These are phyloP conservation scores for Gorsachius magnificus DNA, from an alignment of 2,797 vertebrate species.

Conservation along the genomic window DNA sequence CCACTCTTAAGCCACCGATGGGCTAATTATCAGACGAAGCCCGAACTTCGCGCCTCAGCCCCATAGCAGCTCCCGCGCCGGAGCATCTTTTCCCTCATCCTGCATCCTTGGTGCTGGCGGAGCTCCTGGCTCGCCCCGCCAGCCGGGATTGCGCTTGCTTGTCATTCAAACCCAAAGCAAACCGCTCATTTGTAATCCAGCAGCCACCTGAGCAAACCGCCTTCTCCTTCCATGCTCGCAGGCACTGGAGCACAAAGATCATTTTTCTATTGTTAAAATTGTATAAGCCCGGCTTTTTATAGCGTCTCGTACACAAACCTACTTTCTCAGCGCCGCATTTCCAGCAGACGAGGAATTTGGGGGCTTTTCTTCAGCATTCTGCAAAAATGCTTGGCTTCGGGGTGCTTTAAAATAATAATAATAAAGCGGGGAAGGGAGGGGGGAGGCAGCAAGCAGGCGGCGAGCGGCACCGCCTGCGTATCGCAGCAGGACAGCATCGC, in stretches of 20 bases:
- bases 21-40: constrained; percentile 84
- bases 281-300: constrained; percentile 74
- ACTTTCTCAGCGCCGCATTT: constrained; percentile 10
- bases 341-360: constrained; percentile 48
- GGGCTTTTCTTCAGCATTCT: constrained; percentile 41
- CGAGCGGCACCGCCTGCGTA: not conserved
- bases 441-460: not conserved
- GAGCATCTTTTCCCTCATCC: not conserved
- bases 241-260: constrained; percentile 77
- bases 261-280: constrained; percentile 78
- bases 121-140: constrained; percentile 70
- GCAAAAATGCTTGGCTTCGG: constrained; percentile 60
- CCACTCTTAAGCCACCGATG: constrained; percentile 81
- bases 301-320: constrained; percentile 64
- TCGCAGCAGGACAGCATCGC: not conserved
- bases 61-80: fast-evolving
- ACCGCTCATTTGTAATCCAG: constrained; percentile 79
- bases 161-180: constrained; percentile 88
- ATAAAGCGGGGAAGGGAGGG: not conserved
- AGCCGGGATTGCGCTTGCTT: constrained; percentile 81
- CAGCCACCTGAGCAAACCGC: constrained; percentile 78
- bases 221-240: constrained; percentile 71
- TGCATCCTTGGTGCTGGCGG: not conserved
- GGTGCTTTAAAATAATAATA: constrained; percentile 46
- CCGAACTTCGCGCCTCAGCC: constrained; percentile 68